Evolutionary conservation across 2,888 invertebrate species (phyloP).

Genomic region (Xanthia togata): DNA sequence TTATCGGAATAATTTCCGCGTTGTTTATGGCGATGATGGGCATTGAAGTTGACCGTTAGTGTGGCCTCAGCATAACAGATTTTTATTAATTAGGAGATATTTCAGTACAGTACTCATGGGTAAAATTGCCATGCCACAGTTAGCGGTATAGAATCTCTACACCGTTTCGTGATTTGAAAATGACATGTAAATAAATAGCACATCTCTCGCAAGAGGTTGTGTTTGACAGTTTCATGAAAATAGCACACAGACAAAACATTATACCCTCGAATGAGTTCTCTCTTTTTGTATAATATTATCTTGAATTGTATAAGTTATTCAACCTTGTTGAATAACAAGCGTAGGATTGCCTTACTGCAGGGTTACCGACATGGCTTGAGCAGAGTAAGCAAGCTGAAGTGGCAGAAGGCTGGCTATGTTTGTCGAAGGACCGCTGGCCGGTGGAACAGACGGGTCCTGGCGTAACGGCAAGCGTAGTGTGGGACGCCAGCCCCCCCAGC

Average conservation of each 20-base stretch:
- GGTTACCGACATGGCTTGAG: background rate
- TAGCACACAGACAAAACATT: background rate
- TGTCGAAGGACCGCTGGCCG: background rate
- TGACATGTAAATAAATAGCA: slow-evolving; percentile 2
- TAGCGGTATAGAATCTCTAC: background rate
- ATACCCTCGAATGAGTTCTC: slow-evolving; percentile 10
- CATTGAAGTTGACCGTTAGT: too few species aligned
- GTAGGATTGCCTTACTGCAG: too few species aligned
- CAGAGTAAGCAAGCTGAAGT: background rate
- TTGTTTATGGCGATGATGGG: too few species aligned
- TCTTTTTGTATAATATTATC: background rate
- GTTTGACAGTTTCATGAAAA: slow-evolving; percentile 9
- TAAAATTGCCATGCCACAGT: too few species aligned
- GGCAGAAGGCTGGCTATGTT: background rate
- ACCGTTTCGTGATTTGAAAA: background rate
- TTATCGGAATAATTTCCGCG: too few species aligned
- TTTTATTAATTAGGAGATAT: too few species aligned
- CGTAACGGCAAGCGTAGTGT: background rate
- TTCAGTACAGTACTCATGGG: too few species aligned
- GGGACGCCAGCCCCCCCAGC: background rate
- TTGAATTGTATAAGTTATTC: background rate
- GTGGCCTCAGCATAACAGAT: too few species aligned
- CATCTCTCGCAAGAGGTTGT: slow-evolving; percentile 10
- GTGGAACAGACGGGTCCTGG: background rate
- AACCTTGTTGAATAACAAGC: background rate